Base-by-base conservation (phyloP, 2,113 vertebrate species). In the Coreoperca whiteheadi region DNA sequence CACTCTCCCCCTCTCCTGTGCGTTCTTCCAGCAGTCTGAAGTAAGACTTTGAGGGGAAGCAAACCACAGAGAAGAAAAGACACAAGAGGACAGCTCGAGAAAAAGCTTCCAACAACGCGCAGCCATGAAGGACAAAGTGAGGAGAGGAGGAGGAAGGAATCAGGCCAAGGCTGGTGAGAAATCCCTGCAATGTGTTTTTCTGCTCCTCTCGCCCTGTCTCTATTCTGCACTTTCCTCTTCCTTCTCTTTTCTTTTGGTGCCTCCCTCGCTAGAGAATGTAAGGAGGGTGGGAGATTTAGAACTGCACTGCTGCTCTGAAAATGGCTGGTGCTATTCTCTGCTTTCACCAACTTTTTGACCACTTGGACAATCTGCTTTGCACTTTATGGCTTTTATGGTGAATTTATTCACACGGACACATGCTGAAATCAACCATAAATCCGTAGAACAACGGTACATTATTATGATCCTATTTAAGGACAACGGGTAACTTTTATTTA, bases 51-150 rank as follows among this genome's bases (percentile, higher is more conserved):
- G 71, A 80, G 63, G 25, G 34, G 84, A 67, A 60, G 68, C 50
- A 88, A 53, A 70, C 37, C 37, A 51, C 37, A 59, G 28, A 71
- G 64, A 84, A 79, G 75, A 34, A 74, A 66, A 77, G 32, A 30
- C 54, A 79, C 39, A 63, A 70, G 61, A 82, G 30, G 25, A 75
- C 8, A 83, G 60, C 56, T 61, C 20, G 64, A 56, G 64, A 30
- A 71, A 76, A 79, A 39, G 59, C 76, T 73, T 46, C 39, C 53
- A 82, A 74, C 65, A 65, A n/a, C n/a, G n/a, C 34, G 65, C 64
- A 89, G 87, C 76, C 87, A 96, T 96, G 95, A 95, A 94, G 90
- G 95, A 96, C 87, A 94, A 94, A 88, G 85, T 87, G 21, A 95
- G 87, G 82, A 94, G 77, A 94, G 95, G 90, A 77, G 92, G 87